Evolutionary conservation across 1,140 invertebrate genomes (phyloP).

Genomic region (Diabrotica virgifera): DNA sequence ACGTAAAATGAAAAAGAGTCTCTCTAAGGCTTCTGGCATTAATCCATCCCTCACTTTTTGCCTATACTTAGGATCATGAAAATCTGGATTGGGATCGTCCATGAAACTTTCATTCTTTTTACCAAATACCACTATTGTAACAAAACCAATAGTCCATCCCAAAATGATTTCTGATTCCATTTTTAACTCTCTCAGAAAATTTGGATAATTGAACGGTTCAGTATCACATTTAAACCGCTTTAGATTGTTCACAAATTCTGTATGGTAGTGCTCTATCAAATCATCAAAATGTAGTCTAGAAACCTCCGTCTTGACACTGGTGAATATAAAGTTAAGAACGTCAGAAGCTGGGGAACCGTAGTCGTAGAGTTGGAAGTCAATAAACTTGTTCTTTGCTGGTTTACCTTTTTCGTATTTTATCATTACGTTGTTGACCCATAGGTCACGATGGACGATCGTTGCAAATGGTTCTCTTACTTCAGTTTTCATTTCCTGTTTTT

Average conservation of each 20-base stretch:
- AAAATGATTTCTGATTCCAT: neutral
- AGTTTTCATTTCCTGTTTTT: too few relatives aligned
- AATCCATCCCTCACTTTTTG: neutral
- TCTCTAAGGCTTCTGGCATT: neutral
- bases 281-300: conserved; percentile 48
- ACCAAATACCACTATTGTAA: neutral
- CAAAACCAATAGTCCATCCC: neutral
- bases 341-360: conserved; percentile 55
- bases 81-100: neutral
- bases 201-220: conserved; percentile 15
- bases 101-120: neutral
- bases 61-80: neutral
- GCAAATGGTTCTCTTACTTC: conserved; percentile 48
- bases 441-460: conserved; percentile 56
- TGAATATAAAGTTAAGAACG: conserved; percentile 57
- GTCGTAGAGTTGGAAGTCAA: conserved; percentile 62
- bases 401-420: conserved; percentile 31
- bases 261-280: conserved; percentile 53
- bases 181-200: conserved; percentile 22
- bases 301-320: conserved; percentile 50
- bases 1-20: neutral
- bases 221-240: conserved; percentile 17
- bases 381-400: conserved; percentile 54
- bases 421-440: conserved; percentile 64
- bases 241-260: conserved; percentile 44